Evolutionary conservation across 2,888 invertebrate species (phyloP).

Genomic region (Pardosa pseudoannulata): DNA sequence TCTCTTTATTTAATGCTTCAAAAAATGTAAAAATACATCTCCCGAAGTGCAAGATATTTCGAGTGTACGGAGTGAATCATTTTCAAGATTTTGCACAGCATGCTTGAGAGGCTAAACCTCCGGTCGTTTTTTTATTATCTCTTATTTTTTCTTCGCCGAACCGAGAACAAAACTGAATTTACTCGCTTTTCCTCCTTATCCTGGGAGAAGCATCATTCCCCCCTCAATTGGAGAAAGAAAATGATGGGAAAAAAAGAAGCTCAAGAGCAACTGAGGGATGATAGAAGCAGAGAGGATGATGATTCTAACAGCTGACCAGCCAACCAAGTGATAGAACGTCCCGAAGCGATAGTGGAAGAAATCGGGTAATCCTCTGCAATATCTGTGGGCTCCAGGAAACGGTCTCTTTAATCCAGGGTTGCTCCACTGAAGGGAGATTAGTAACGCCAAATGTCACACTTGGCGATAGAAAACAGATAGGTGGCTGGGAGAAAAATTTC

Average conservation of each 20-base stretch:
- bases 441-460: conserved; percentile 31
- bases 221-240: conserved; percentile 48
- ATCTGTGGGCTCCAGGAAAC: conserved; percentile 67
- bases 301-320: conserved; percentile 68
- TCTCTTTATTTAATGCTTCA: neutral
- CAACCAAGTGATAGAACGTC: conserved; percentile 70
- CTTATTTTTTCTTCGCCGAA: neutral
- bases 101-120: neutral
- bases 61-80: conserved; percentile 3
- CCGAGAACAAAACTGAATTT: conserved; percentile 13
- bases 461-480: conserved; percentile 33
- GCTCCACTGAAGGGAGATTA: conserved; percentile 20
- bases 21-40: neutral
- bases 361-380: conserved; percentile 71
- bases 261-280: conserved; percentile 42
- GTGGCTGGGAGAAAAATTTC: no score
- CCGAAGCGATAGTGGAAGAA: conserved; percentile 71
- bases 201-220: conserved; percentile 27
- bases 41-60: neutral
- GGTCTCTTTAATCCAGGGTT: conserved; percentile 68
- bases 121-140: conserved; percentile 17
- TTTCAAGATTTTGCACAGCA: neutral
- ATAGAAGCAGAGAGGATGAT: conserved; percentile 54
- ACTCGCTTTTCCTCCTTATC: conserved; percentile 24
- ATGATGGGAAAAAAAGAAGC: conserved; percentile 30